A percentile compares a stretch with the other conserved stretches of the same genome.
phyloP scores from a whole-genome alignment of 2,888 invertebrate species.

The Cheilosia pagana region DNA sequence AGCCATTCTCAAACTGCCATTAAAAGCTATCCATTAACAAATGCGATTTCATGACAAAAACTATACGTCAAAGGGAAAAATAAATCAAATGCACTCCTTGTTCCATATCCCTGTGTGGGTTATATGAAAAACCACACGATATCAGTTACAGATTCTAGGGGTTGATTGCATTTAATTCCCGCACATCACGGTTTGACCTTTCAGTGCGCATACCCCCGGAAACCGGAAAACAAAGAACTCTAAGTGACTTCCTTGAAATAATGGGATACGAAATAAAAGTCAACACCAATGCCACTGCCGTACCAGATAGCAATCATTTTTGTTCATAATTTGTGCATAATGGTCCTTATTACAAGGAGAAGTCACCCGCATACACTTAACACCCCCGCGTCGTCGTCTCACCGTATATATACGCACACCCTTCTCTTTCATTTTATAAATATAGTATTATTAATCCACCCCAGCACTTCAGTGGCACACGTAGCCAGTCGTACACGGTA shows the following conservation, averaged over 20 bases:
- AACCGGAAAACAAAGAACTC: constrained; percentile 14
- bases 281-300: constrained; percentile 25
- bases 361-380: neutral
- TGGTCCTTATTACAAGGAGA: constrained; percentile 52
- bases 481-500: neutral
- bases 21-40: constrained; percentile 9
- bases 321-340: constrained; percentile 67
- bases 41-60: constrained; percentile 16
- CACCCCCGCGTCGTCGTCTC: neutral
- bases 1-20: constrained; percentile 8
- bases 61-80: constrained; percentile 16
- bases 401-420: neutral
- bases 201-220: neutral
- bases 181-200: neutral
- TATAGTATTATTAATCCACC: constrained; percentile 56
- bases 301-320: constrained; percentile 63
- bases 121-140: constrained; percentile 11
- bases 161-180: constrained; percentile 29
- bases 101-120: neutral
- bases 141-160: constrained; percentile 19
- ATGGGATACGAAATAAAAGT: constrained; percentile 39
- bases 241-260: neutral
- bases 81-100: constrained; percentile 65
- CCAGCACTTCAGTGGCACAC: constrained; percentile 48
- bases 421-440: constrained; percentile 27